Conservation (phyloP, 2,113 vertebrate species). For the Copsychus sechellarum region DNA sequence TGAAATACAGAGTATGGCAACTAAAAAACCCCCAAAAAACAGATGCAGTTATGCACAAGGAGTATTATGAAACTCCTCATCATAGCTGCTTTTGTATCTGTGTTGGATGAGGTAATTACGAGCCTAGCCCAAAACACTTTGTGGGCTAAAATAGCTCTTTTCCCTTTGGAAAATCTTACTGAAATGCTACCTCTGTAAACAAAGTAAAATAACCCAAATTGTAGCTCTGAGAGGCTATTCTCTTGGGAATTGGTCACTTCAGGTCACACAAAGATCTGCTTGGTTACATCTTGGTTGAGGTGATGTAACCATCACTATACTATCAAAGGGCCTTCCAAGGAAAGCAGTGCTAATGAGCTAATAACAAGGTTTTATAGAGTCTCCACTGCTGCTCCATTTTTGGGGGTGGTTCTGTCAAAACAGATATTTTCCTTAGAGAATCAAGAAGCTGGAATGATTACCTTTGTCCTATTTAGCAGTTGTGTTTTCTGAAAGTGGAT, state of each 20-base stretch:
- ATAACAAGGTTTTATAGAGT: constrained; percentile 2
- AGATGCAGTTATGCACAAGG: neutral
- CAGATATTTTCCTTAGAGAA: neutral
- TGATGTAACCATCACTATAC: neutral
- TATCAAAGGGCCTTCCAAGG: constrained; percentile 3
- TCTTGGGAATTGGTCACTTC: constrained; percentile 43
- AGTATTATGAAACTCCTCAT: constrained; percentile 43
- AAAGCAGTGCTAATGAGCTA: constrained; percentile 20
- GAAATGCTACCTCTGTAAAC: constrained; percentile 58
- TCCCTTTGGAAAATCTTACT: constrained; percentile 61
- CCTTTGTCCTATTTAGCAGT: neutral
- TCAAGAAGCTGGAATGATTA: neutral
- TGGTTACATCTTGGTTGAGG: neutral
- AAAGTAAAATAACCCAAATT: constrained; percentile 48
- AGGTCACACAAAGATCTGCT: constrained; percentile 10
- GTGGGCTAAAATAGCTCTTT: constrained; percentile 47
- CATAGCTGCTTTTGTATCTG: constrained; percentile 58
- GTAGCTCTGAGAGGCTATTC: constrained; percentile 32
- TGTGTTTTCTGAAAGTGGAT: neutral
- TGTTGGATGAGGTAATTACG: constrained; percentile 48
- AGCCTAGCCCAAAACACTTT: constrained; percentile 42
- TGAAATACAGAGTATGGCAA: neutral
- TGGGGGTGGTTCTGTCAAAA: neutral
- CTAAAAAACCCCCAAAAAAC: neutral
- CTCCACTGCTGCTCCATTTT: neutral